Percentiles rank a stretch among this genome's conserved stretches.
These are phyloP conservation scores for Idaea dimidiata DNA, from an alignment of 2,888 invertebrate genomes.

Conservation along the genomic window DNA sequence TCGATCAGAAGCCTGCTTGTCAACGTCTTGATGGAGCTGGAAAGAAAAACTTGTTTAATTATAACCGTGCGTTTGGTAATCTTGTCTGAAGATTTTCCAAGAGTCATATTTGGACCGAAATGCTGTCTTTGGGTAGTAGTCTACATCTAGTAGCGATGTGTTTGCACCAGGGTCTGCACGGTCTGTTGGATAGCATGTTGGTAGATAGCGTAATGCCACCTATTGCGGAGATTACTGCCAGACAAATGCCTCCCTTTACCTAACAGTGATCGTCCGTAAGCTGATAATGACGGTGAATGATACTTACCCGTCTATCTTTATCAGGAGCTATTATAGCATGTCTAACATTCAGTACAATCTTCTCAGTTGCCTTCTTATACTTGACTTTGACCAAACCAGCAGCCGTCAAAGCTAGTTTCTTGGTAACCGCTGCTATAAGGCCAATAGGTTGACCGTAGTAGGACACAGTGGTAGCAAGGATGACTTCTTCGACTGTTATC, in stretches of 20 bases:
- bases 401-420: constrained; percentile 61
- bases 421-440: constrained; percentile 84
- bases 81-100: too few relatives aligned
- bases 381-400: constrained; percentile 70
- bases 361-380: constrained; percentile 71
- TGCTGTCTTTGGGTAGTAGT: too few relatives aligned
- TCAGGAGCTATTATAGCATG: constrained; percentile 75
- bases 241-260: background rate
- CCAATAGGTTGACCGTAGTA: constrained; percentile 89
- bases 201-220: too few relatives aligned
- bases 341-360: constrained; percentile 63
- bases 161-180: too few relatives aligned
- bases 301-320: constrained; percentile 60
- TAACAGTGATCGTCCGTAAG: background rate
- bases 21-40: constrained; percentile 57
- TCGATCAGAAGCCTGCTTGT: constrained; percentile 50
- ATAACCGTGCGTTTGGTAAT: background rate
- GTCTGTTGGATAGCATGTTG: too few relatives aligned
- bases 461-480: constrained; percentile 77
- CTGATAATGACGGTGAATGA: background rate
- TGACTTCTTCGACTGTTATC: constrained; percentile 65
- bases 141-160: too few relatives aligned
- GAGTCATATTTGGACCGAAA: too few relatives aligned
- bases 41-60: background rate
- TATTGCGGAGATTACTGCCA: too few relatives aligned